A percentile compares a stretch with the other conserved stretches of the same genome.
Evolutionary conservation across 2,888 invertebrate genomes (phyloP).

Genomic region (Brachylomia viminalis): DNA sequence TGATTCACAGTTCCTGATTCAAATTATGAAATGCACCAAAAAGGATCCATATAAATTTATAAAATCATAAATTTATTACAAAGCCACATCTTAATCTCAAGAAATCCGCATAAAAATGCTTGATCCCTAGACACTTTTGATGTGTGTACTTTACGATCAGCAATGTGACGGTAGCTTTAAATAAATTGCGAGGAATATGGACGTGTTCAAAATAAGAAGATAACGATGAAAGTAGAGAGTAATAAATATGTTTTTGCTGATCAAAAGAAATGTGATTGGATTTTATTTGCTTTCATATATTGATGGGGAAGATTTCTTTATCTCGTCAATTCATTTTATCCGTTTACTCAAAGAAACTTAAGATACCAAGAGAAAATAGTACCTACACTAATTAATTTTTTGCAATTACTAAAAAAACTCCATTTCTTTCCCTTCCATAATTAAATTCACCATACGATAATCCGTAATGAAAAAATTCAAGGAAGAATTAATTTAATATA

Average conservation of each 20-base stretch:
- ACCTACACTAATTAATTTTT: not conserved
- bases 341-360: not conserved
- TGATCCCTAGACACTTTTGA: too few relatives aligned
- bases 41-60: too few relatives aligned
- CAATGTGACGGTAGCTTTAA: constrained; percentile 29
- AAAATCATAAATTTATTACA: too few relatives aligned
- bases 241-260: constrained; percentile 25
- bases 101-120: too few relatives aligned
- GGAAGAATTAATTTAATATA: constrained; percentile 28
- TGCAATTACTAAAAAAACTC: not conserved
- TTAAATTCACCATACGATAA: constrained; percentile 4
- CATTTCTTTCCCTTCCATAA: not conserved
- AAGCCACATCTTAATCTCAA: too few relatives aligned
- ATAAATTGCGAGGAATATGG: constrained; percentile 37
- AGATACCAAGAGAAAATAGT: not conserved
- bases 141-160: constrained; percentile 40
- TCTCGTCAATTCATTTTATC: constrained; percentile 7
- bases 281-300: constrained; percentile 45
- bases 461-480: constrained; percentile 7
- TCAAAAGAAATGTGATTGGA: constrained; percentile 35
- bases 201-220: constrained; percentile 17
- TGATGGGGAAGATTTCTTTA: constrained; percentile 11
- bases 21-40: too few relatives aligned
- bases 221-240: constrained; percentile 35
- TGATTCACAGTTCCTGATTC: too few relatives aligned